A percentile compares a stretch with the other conserved stretches of the same genome.
Conservation (phyloP, 2,113 vertebrate species). For the Empidonax alnorum region DNA sequence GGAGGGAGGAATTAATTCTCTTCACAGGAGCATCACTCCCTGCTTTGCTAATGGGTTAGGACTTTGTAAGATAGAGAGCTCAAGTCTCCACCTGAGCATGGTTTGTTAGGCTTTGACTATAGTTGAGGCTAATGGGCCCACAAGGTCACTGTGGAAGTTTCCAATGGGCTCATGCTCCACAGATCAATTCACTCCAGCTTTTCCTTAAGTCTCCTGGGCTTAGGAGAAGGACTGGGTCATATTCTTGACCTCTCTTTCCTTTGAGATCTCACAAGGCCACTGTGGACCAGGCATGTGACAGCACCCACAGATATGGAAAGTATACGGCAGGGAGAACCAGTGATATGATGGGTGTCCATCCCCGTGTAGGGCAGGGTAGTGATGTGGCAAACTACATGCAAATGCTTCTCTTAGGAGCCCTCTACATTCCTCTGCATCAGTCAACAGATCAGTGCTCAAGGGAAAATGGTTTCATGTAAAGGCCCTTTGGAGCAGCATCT, state of each 20-base stretch:
- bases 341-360: accelerated
- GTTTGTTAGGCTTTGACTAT: background rate
- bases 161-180: background rate
- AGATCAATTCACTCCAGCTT: background rate
- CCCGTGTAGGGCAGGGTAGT: no score
- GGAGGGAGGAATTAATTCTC: background rate
- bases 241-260: background rate
- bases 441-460: background rate
- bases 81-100: background rate
- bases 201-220: background rate
- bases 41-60: background rate
- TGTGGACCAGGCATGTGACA: background rate
- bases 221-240: background rate
- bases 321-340: background rate
- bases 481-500: accelerated
- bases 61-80: background rate
- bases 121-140: background rate
- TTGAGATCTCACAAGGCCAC: background rate
- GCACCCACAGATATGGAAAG: background rate
- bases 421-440: background rate
- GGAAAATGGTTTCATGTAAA: background rate
- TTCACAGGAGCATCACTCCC: background rate
- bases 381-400: background rate
- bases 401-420: background rate
- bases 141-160: background rate